Percentiles rank a stretch among this genome's conserved stretches.
Conservation (phyloP, 2,888 invertebrate genomes). For the Apoda limacodes region DNA sequence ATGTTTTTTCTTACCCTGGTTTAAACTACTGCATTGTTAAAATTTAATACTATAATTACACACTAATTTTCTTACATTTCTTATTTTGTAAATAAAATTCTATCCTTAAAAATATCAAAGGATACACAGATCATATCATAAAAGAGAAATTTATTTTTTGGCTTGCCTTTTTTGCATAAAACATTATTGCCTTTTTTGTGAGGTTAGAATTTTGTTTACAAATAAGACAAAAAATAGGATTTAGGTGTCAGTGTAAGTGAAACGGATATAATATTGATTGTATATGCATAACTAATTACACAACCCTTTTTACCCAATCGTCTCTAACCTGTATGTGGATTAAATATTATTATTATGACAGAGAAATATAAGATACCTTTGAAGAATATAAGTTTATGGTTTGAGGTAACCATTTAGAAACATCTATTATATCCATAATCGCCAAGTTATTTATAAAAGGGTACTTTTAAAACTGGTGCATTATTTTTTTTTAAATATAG, state of each 20-base stretch:
- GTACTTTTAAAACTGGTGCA: slow-evolving; percentile 47
- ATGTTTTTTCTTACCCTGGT: too few species aligned
- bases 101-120: too few species aligned
- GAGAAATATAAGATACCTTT: too few species aligned
- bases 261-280: slow-evolving; percentile 45
- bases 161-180: slow-evolving; percentile 51
- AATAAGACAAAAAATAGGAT: slow-evolving; percentile 25
- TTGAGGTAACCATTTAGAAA: slow-evolving; percentile 25
- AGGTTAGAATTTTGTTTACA: too few species aligned
- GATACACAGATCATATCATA: too few species aligned
- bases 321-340: slow-evolving; percentile 44
- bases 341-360: slow-evolving; percentile 23
- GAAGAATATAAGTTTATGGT: too few species aligned
- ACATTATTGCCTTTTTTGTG: slow-evolving; percentile 27
- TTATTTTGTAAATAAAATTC: too few species aligned
- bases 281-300: slow-evolving; percentile 61
- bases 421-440: slow-evolving; percentile 26
- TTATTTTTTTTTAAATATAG: slow-evolving; percentile 43
- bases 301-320: slow-evolving; percentile 63
- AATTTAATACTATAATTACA: too few species aligned
- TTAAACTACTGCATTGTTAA: too few species aligned
- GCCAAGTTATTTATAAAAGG: slow-evolving; percentile 34
- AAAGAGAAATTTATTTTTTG: too few species aligned
- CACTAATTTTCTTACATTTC: too few species aligned
- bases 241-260: slow-evolving; percentile 34